phyloP scores from a whole-genome alignment of 2,888 invertebrate genomes.

The Arrhopalites spinosus region DNA sequence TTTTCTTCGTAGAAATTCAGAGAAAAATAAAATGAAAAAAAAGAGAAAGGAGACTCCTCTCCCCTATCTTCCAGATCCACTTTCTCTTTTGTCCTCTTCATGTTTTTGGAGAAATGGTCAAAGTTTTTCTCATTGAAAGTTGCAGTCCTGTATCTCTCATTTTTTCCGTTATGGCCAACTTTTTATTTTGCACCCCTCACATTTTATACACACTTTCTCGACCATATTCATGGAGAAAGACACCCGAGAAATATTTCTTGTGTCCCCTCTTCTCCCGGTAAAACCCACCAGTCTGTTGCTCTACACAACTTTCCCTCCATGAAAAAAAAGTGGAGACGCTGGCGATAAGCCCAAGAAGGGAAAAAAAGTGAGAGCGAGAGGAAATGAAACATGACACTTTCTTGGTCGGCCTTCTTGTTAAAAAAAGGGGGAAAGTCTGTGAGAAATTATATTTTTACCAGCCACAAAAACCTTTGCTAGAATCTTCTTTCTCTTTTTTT shows the following conservation, averaged over 20 bases:
- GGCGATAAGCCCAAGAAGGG: neutral
- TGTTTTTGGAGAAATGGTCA: constrained; percentile 15
- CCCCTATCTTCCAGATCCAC: neutral
- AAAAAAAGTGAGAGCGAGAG: neutral
- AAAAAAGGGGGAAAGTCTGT: too few species aligned
- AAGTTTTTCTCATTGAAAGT: constrained; percentile 23
- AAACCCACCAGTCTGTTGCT: too few species aligned
- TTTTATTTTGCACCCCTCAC: neutral
- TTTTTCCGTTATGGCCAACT: neutral
- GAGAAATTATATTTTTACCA: too few species aligned
- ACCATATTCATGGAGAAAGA: too few species aligned
- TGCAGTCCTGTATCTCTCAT: neutral
- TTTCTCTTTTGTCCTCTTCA: neutral
- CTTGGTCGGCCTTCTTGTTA: neutral
- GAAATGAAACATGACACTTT: neutral
- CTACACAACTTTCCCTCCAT: too few species aligned
- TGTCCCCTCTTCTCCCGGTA: too few species aligned
- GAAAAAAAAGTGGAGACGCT: neutral
- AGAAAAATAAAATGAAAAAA: neutral
- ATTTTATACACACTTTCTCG: too few species aligned
- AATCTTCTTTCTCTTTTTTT: neutral
- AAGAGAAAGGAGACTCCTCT: neutral
- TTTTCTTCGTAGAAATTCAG: too few species aligned
- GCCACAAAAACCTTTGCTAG: too few species aligned
- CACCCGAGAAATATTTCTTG: too few species aligned